Evolutionary conservation across 2,113 vertebrate species (phyloP), one percentile per base, ranked within the genome.

Genomic region (Dendropsophus ebraccatus): DNA sequence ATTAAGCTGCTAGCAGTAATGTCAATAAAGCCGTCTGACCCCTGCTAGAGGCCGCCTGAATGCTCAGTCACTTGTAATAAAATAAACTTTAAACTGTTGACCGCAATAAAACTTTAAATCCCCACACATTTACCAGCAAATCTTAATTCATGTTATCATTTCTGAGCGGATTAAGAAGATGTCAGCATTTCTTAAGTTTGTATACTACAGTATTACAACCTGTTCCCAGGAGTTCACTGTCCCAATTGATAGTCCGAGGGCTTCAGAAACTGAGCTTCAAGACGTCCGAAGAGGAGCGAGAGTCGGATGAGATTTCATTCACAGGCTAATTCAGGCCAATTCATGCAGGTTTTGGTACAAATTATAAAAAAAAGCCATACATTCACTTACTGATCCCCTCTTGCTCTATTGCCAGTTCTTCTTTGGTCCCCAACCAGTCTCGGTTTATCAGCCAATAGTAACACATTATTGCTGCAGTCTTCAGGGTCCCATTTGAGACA

Each of bases 71-170:
- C 54, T 80, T 80, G 77, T 62, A 80, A 80, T 80, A 45, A 80
- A 37, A 80, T 60, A 80, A 60, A 80, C 77, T 60, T 80, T 60
- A 80, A 80, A 80, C 56, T 80, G 54, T 80, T 80, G 77, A 80
- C 77, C 37, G 77, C 77, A 80, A 80, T 80, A 80, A 80, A 80
- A 80, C 77, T 80, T 23, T 58, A 80, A 80, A 80, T 80, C 77
- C 77, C 77, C 25, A 25, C 35, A 80, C 56, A 62, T 80, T 80
- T 62, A 60, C 32, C n/a, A 80, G 32, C 54, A 45, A 41, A 23
- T 80, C 50, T 80, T 80, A 45, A 45, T 37, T 80, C 32, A 25
- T 37, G 60, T 62, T 79, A 41, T 60, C 35, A 60, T 60, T 80
- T 41, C 37, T 45, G 54, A 60, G 77, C 21, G 35, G 23, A 52